Evolutionary conservation across 2,888 invertebrate genomes (phyloP).

Genomic region (Sarcophaga carnaria): DNA sequence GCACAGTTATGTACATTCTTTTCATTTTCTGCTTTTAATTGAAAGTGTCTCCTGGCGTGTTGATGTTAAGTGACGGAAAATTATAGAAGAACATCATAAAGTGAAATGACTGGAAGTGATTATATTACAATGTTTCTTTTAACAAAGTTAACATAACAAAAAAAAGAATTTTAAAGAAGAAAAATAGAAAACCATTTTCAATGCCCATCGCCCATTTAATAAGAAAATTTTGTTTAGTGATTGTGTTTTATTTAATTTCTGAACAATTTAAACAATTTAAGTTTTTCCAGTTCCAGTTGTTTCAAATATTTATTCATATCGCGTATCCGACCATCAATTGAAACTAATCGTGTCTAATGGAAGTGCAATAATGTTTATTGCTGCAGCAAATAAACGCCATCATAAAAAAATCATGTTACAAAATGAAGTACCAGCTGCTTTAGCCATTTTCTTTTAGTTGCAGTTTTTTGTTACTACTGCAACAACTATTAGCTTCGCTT

Average conservation of each 20-base stretch:
- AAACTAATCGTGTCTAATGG: background rate
- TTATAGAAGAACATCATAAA: background rate
- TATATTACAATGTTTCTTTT: background rate
- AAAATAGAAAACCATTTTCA: background rate
- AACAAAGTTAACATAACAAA: background rate
- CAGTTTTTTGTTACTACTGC: background rate
- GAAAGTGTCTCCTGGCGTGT: conserved; percentile 23
- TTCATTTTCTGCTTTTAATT: background rate
- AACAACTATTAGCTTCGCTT: background rate
- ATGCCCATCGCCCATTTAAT: background rate
- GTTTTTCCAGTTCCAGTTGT: background rate
- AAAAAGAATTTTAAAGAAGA: background rate
- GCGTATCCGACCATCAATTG: background rate
- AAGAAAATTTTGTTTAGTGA: background rate
- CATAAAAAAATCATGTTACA: conserved; percentile 52
- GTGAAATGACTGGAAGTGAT: background rate
- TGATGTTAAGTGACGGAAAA: conserved; percentile 1
- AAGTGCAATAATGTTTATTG: conserved; percentile 1
- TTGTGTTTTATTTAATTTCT: background rate
- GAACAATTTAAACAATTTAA: background rate
- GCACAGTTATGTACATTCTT: background rate
- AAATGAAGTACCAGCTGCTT: conserved; percentile 44
- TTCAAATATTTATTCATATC: conserved; percentile 2
- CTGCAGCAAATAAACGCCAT: conserved; percentile 23
- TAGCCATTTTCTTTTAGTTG: conserved; percentile 11